Base-by-base conservation (phyloP, 2,888 invertebrate genomes). In the Cylindroiulus punctatus region DNA sequence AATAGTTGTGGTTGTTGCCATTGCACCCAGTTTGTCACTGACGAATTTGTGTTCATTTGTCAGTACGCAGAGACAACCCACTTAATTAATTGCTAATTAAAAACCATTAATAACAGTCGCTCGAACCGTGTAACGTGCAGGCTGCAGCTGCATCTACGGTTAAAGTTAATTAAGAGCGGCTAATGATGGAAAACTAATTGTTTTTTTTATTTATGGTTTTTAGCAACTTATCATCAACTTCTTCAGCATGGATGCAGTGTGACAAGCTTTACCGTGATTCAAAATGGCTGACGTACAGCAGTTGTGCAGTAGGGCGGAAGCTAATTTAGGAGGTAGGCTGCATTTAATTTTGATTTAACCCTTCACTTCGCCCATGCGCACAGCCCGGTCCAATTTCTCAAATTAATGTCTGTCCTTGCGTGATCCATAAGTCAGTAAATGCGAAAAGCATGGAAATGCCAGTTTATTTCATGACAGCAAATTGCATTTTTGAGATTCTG, bases 11-110 rank as follows among this genome's bases (percentile, higher is more conserved):
- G 52, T 52, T 52, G 1, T 17, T n/a, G n/a, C 17, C 52, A 52
- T 19, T 52, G 52, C 52, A n/a, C 52, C n/a, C 52, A 52, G 52
- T 52, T 19, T 52, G 52, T 52, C 52, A 52, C 5, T 52, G 52
- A 52, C 52, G 52, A n/a, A 52, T 52, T 52, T 52, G n/a, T 52
- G 52, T 52, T 52, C 52, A 52, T 52, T 52, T 52, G 52, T 52
- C n/a, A 19, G 52, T 19, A 19, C 4, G n/a, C 2, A 19, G 17
- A 52, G 52, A 52, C 52, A 52, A 52, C 52, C 52, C 52, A 52
- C 52, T 52, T 52, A 52, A 52, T 52, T 52, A 52, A 52, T 52
- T 19, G 52, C 1, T 52, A 52, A 52, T 52, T 52, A 52, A 52
- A 52, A 52, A 19, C 52, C 52, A 52, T 52, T 52, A 19, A 52